Base-by-base conservation (phyloP, 1,140 invertebrate species). In the Patella vulgata region DNA sequence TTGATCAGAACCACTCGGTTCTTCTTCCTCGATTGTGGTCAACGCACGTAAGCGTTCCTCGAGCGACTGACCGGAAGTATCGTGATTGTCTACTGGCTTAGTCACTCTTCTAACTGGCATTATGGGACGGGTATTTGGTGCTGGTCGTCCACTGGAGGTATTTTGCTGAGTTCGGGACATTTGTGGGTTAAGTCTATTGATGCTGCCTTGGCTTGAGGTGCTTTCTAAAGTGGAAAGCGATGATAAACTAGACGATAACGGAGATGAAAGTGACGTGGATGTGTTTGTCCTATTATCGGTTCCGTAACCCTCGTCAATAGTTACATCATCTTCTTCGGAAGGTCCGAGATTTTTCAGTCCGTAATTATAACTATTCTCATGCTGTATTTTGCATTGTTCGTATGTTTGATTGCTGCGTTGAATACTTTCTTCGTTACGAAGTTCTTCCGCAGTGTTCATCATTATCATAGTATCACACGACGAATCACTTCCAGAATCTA, bases 381-480 rank as follows among this genome's bases (percentile, higher is more conserved):
- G 19, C n/a, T 19, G 28, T n/a, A n/a, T 31, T 42, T 59, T 65
- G 44, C 39, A 36, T 30, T 50, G 46, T 53, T 66, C 63, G 53
- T 61, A 76, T 33, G 67, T 23, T 43, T 68, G 63, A 11, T 63
- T 48, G 66, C 69, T 76, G 39, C 72, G 63, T 43, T 70, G 58
- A n/a, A 78, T 78, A 40, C 56, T 65, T 44, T 70, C 66, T 48
- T 76, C 52, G 51, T 78, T 78, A 48, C 65, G 39, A 33, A 58
- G 23, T 50, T 73, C 73, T 61, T 78, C 76, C 44, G 73, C 76
- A 11, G 74, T 73, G 11, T 74, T 78, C 76, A 78, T 78, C 70
- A 78, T 74, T 21, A 78, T 78, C 70, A 78, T 77, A 0, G 74
- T 78, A 52, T 77, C 76, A 11, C 71, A 66, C 21, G 76, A 78